Conservation (phyloP, 2,888 invertebrate genomes). For the Aradus depressus region DNA sequence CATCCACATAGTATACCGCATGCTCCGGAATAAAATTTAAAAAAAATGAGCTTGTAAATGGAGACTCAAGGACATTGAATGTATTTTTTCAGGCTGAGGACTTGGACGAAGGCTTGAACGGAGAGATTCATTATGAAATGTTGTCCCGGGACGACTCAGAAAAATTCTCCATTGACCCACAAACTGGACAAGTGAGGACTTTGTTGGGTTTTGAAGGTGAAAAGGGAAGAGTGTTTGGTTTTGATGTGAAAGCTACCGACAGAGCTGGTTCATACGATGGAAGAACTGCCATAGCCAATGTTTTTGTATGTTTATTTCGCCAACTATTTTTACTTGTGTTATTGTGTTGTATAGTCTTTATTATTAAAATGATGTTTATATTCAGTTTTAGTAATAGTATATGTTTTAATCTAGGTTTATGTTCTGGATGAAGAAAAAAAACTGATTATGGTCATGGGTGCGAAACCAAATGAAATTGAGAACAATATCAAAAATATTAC, state of each 20-base stretch:
- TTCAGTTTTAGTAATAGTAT: background rate
- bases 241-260: slow-evolving; percentile 80
- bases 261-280: slow-evolving; percentile 69
- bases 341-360: too few species aligned
- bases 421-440: slow-evolving; percentile 71
- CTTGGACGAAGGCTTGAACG: slow-evolving; percentile 60
- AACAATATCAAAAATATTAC: slow-evolving; percentile 58
- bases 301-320: slow-evolving; percentile 53
- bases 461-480: slow-evolving; percentile 65
- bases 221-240: slow-evolving; percentile 67
- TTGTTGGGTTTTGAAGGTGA: slow-evolving; percentile 56
- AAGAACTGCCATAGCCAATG: slow-evolving; percentile 70
- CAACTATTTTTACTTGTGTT: background rate
- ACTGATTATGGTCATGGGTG: slow-evolving; percentile 63
- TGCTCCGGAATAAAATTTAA: too few species aligned
- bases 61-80: too few species aligned
- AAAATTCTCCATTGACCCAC: slow-evolving; percentile 65
- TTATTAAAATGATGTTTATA: background rate
- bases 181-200: slow-evolving; percentile 62
- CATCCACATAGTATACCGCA: too few species aligned
- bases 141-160: slow-evolving; percentile 53
- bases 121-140: slow-evolving; percentile 69
- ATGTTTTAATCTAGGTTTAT: slow-evolving; percentile 50
- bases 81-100: slow-evolving; percentile 58
- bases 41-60: too few species aligned